Conservation (phyloP, 2,113 vertebrate species). For the Ramphastos sulfuratus region DNA sequence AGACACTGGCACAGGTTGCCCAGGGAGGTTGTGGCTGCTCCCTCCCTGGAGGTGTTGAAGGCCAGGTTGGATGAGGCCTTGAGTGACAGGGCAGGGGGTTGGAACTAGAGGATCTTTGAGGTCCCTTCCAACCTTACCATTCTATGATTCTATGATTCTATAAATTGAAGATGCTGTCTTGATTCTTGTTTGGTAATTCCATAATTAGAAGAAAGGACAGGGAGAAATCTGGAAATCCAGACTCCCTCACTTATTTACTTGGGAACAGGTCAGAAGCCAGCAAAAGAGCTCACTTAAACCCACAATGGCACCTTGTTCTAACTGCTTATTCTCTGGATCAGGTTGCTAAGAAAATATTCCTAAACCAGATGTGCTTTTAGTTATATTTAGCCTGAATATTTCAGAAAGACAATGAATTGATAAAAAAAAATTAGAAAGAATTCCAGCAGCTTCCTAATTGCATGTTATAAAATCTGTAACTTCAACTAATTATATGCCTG, state of each 20-base stretch:
- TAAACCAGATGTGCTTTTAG: too few species aligned
- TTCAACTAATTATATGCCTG: background rate
- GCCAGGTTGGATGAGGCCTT: too few species aligned
- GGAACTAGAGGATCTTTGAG: too few species aligned
- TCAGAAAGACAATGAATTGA: background rate
- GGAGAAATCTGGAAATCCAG: background rate
- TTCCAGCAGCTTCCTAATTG: background rate
- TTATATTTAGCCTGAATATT: too few species aligned
- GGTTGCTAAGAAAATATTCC: background rate
- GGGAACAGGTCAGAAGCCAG: background rate
- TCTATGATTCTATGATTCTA: too few species aligned
- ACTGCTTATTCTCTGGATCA: background rate
- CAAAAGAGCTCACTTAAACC: background rate
- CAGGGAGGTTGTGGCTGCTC: too few species aligned
- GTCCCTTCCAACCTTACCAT: too few species aligned
- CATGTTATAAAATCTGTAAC: background rate
- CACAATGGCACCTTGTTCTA: background rate
- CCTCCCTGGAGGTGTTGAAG: too few species aligned
- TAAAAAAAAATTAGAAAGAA: background rate
- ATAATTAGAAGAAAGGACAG: background rate
- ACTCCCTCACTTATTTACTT: background rate
- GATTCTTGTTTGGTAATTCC: background rate
- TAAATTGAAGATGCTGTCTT: background rate
- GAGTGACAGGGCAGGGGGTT: too few species aligned
- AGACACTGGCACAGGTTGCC: too few species aligned